Percentiles rank a stretch among this genome's conserved stretches.
Conservation (phyloP, 1,140 invertebrate genomes). For the Xylocopa sonorina region DNA sequence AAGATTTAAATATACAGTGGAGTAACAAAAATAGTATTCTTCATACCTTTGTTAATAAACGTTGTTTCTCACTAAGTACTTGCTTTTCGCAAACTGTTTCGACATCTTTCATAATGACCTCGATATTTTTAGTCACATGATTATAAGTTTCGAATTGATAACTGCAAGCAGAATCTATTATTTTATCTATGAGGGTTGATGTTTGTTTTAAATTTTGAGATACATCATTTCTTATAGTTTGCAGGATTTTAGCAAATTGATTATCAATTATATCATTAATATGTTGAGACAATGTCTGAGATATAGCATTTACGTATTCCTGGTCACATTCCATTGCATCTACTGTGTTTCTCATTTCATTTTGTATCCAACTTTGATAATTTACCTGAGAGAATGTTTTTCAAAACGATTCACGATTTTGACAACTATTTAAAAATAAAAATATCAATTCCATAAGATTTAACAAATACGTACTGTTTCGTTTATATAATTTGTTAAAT, state of each 20-base stretch:
- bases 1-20: neutral
- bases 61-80: conserved; percentile 59
- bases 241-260: conserved; percentile 72
- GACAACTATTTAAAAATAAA: conserved; percentile 6
- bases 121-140: conserved; percentile 60
- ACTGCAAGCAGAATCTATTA: conserved; percentile 65
- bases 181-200: conserved; percentile 59
- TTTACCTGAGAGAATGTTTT: conserved; percentile 64
- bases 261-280: conserved; percentile 68
- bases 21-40: conserved; percentile 15
- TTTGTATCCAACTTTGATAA: conserved; percentile 68
- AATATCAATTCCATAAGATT: conserved; percentile 11
- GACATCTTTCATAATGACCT: conserved; percentile 60
- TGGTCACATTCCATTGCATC: conserved; percentile 65
- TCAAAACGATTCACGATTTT: conserved; percentile 28
- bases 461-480: conserved; percentile 65
- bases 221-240: conserved; percentile 60
- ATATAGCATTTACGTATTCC: conserved; percentile 58
- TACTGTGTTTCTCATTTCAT: conserved; percentile 58
- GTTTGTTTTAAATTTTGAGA: conserved; percentile 69
- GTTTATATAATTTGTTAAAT: conserved; percentile 64
- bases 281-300: conserved; percentile 64
- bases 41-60: conserved; percentile 63
- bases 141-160: conserved; percentile 63
- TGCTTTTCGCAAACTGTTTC: conserved; percentile 59